Evolutionary conservation across 2,888 invertebrate genomes (phyloP).

Genomic region (Zootermopsis nevadensis): DNA sequence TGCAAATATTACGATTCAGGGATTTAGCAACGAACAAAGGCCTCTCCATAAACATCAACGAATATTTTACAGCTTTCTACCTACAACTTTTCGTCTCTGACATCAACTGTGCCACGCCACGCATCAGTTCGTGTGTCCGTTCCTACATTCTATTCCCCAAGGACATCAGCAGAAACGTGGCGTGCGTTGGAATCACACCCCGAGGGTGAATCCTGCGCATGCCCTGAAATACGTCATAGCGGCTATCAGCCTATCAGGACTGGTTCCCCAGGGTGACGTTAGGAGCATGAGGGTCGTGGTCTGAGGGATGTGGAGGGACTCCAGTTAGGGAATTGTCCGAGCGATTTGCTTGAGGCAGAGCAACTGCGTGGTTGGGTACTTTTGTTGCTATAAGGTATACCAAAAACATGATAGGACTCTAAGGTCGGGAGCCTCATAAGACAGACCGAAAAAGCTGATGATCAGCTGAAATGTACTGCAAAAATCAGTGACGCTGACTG

Average conservation of each 20-base stretch:
- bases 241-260: constrained; percentile 46
- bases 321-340: constrained; percentile 42
- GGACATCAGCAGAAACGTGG: constrained; percentile 31
- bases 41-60: not conserved
- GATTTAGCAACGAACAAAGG: not conserved
- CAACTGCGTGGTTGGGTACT: not conserved
- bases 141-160: not conserved
- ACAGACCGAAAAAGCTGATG: no score
- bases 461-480: no score
- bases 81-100: not conserved
- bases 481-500: no score
- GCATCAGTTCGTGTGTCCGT: not conserved
- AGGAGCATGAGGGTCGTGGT: constrained; percentile 23
- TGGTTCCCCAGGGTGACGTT: constrained; percentile 45
- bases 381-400: not conserved
- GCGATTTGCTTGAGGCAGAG: constrained; percentile 37
- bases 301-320: constrained; percentile 8
- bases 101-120: not conserved
- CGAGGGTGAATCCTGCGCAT: constrained; percentile 34
- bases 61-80: not conserved
- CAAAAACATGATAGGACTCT: not conserved
- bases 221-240: constrained; percentile 44
- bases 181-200: constrained; percentile 44
- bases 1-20: not conserved
- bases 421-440: no score